Evolutionary conservation across 1,140 invertebrate species (phyloP).

Genomic region (Helicorthomorpha holstii): DNA sequence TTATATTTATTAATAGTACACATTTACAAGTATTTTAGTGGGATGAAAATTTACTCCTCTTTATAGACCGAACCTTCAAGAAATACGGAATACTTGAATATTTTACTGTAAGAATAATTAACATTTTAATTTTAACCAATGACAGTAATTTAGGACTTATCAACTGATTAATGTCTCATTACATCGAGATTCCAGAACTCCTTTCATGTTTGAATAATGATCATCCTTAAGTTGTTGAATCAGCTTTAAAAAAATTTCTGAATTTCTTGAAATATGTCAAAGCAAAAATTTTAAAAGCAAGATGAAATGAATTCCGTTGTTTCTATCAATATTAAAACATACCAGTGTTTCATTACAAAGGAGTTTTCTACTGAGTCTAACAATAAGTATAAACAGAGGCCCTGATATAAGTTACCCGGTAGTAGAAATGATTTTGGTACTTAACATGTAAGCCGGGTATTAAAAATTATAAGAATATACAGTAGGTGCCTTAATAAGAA

Average conservation of each 20-base stretch:
- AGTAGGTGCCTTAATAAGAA: background rate
- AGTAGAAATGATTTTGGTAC: slow-evolving; percentile 57
- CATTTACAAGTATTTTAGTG: background rate
- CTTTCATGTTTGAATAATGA: slow-evolving; percentile 59
- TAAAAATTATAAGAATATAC: slow-evolving; percentile 28
- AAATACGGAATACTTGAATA: slow-evolving; percentile 45
- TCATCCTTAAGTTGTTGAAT: slow-evolving; percentile 55
- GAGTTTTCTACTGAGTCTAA: slow-evolving; percentile 64
- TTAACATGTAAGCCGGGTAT: slow-evolving; percentile 67
- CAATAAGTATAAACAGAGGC: slow-evolving; percentile 55
- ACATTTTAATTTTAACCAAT: slow-evolving; percentile 10
- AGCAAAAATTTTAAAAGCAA: too few species aligned
- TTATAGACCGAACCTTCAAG: slow-evolving; percentile 44
- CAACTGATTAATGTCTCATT: slow-evolving; percentile 35
- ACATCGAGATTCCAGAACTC: slow-evolving; percentile 44
- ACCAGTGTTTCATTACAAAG: slow-evolving; percentile 54
- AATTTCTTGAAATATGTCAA: slow-evolving; percentile 62
- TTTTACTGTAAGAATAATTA: slow-evolving; percentile 41
- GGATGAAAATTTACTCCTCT: slow-evolving; percentile 3
- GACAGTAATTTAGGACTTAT: slow-evolving; percentile 19
- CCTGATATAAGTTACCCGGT: slow-evolving; percentile 53
- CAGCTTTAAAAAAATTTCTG: slow-evolving; percentile 64
- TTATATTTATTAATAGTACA: slow-evolving; percentile 17
- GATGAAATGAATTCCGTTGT: too few species aligned
- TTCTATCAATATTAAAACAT: slow-evolving; percentile 44